Conservation (phyloP, 2,113 vertebrate species). For the Centropus unirufus region DNA sequence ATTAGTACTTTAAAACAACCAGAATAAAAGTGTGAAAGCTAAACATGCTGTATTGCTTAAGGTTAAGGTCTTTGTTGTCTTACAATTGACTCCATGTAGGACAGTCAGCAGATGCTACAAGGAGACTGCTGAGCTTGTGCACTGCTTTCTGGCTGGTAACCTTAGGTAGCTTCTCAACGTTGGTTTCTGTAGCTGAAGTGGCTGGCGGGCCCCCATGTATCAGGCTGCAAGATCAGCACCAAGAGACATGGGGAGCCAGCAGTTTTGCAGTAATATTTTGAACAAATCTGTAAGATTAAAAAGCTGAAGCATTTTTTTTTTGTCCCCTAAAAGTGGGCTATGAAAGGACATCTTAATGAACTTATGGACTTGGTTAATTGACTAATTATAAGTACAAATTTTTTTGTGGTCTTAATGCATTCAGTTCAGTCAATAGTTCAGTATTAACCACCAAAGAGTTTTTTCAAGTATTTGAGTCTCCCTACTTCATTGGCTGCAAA, state of each 20-base stretch:
- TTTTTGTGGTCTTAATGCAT: neutral
- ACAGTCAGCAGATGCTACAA: neutral
- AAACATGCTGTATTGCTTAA: neutral
- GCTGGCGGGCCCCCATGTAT: neutral
- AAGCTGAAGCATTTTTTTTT: neutral
- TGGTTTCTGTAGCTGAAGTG: neutral
- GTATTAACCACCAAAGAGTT: neutral
- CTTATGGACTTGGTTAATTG: neutral
- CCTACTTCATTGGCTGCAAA: neutral
- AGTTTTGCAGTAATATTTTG: neutral
- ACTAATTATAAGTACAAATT: conserved; percentile 25
- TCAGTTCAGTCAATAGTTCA: conserved; percentile 19
- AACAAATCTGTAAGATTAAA: neutral
- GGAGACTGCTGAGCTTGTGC: neutral
- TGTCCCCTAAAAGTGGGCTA: neutral
- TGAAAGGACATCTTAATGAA: neutral
- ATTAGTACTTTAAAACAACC: neutral
- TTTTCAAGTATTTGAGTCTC: neutral
- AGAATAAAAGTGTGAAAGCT: neutral
- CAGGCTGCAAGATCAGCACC: neutral
- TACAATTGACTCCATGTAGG: neutral
- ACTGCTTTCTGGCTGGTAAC: neutral
- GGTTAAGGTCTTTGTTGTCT: neutral
- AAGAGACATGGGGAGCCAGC: neutral
- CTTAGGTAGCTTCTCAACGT: neutral